A percentile compares a stretch with the other conserved stretches of the same genome.
phyloP scores from a whole-genome alignment of 2,797 vertebrate species.

The Carapus acus region DNA sequence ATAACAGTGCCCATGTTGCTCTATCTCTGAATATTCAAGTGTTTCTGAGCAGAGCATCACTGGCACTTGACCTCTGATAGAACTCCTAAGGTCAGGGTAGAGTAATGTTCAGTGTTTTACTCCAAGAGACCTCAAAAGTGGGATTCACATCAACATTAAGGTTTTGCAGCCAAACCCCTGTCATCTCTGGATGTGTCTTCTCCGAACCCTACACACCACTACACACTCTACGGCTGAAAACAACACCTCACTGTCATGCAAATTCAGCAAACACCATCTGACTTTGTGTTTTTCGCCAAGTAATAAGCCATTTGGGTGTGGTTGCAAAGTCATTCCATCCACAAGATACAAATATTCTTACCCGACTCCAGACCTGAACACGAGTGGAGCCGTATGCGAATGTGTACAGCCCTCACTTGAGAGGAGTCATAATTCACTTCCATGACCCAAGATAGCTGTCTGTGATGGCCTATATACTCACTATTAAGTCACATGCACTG shows the following conservation, averaged over 20 bases:
- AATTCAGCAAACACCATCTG: not conserved
- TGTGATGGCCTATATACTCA: constrained; percentile 32
- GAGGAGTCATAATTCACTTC: constrained; percentile 25
- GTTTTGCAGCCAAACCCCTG: not conserved
- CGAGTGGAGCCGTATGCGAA: not conserved
- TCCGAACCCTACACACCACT: not conserved
- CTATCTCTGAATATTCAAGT: not conserved
- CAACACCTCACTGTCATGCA: too few species aligned
- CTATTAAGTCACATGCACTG: constrained; percentile 20
- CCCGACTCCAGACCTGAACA: not conserved
- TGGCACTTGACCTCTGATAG: too few species aligned
- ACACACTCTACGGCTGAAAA: too few species aligned
- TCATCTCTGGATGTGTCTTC: too few species aligned
- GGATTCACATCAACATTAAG: not conserved
- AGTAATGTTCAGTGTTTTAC: not conserved
- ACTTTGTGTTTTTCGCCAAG: too few species aligned
- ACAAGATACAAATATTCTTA: not conserved
- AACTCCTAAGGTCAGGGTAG: too few species aligned
- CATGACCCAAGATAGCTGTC: constrained; percentile 16
- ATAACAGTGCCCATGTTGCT: not conserved
- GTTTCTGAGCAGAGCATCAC: too few species aligned
- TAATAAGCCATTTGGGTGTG: not conserved
- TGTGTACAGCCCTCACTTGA: not conserved
- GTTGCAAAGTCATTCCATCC: constrained; percentile 1
- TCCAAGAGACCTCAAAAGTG: not conserved